phyloP scores from a whole-genome alignment of 2,797 vertebrate species.

The Myotis vivesi region DNA sequence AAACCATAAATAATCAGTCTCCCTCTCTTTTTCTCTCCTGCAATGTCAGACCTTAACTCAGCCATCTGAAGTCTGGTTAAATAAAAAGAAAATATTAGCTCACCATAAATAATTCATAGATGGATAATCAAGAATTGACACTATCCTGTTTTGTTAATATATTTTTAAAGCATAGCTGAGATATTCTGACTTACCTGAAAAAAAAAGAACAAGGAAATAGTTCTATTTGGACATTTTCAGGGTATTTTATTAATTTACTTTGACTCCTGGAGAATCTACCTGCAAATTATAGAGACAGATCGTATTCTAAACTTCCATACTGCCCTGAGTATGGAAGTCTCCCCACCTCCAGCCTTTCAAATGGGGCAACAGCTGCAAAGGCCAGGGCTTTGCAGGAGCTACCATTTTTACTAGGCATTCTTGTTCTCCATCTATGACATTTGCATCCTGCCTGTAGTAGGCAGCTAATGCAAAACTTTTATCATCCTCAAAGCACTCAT shows the following conservation, averaged over 20 bases:
- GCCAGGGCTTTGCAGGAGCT: not conserved
- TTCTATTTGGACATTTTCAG: slow-evolving; percentile 11
- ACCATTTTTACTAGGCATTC: not conserved
- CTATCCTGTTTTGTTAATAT: not conserved
- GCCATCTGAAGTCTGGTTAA: not conserved
- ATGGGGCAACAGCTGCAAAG: not conserved
- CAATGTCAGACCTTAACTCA: not conserved
- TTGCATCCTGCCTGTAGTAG: not conserved
- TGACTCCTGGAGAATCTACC: not conserved
- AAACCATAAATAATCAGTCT: not conserved
- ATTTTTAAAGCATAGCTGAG: not conserved
- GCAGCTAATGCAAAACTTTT: not conserved
- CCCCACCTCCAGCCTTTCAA: not conserved
- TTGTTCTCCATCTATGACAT: not conserved
- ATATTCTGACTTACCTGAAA: not conserved
- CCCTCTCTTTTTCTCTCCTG: not conserved
- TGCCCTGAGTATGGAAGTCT: not conserved
- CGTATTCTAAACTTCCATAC: not conserved
- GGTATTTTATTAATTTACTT: not conserved
- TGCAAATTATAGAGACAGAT: not conserved
- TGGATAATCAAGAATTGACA: not conserved
- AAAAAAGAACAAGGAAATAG: not conserved
- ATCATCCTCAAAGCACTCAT: not conserved
- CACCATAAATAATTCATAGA: not conserved
- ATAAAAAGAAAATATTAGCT: not conserved